These are phyloP conservation scores for Vanessa atalanta DNA, from an alignment of 1,140 invertebrate species.

Conservation along the genomic window DNA sequence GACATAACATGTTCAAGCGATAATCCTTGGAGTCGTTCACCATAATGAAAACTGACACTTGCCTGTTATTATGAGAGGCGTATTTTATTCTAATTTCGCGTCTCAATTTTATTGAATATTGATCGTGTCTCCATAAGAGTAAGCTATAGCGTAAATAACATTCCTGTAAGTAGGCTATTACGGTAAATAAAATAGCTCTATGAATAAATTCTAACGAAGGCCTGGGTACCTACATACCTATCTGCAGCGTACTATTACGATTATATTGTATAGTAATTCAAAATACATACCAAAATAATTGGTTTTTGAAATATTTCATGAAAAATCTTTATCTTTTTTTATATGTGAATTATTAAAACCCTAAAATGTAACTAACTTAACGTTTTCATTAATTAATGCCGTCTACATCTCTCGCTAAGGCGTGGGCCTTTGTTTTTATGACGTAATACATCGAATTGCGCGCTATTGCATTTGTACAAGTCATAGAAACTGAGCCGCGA, in stretches of 20 bases:
- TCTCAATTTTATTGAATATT: background rate
- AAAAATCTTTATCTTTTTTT: too few species aligned
- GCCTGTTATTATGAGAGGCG: background rate
- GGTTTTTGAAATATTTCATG: too few species aligned
- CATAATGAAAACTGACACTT: background rate
- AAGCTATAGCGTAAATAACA: background rate
- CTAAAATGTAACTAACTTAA: background rate
- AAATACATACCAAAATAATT: too few species aligned
- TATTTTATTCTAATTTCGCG: constrained; percentile 3
- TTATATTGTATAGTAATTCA: too few species aligned
- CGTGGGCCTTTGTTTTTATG: constrained; percentile 38
- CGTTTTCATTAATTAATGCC: constrained; percentile 5
- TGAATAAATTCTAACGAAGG: background rate
- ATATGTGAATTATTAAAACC: background rate
- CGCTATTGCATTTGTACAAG: constrained; percentile 37
- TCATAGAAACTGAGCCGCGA: constrained; percentile 24
- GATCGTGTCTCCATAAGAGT: background rate
- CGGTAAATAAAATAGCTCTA: background rate
- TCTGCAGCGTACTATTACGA: too few species aligned
- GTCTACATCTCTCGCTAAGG: constrained; percentile 12
- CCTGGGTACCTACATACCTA: background rate
- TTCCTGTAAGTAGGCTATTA: constrained; percentile 5
- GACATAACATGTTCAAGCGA: background rate
- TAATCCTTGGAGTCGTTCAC: background rate
- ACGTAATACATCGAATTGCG: constrained; percentile 38